Base-by-base conservation (phyloP, 2,888 invertebrate genomes). In the Lacanobia oleracea region DNA sequence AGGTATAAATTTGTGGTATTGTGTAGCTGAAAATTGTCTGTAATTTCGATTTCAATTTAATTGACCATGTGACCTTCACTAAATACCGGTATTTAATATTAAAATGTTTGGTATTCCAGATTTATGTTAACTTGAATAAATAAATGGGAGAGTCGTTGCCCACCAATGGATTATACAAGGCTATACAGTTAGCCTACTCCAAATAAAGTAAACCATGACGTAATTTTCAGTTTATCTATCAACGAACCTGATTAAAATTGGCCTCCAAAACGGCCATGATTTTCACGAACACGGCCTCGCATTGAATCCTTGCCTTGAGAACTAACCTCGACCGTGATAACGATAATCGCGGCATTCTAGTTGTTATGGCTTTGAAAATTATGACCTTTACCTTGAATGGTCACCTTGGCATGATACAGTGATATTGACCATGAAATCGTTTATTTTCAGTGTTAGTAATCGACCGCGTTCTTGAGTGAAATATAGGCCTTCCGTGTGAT, bases 301-400 rank as follows among this genome's bases (percentile, higher is more conserved):
- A 48, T 43, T n/a, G 64, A 56, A 77, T 77, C 60, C 51, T 12
- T n/a, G 40, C 77, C 64, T 77, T 43, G 82, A 51, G 56, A 16
- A 23, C 2, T 54, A 56, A 70, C 82, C 82, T 70, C 61, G 71
- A 21, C 77, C 51, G 14, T 81, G 77, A 81, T 69, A 77, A 40
- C 45, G 16, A n/a, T 81, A 57, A 77, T 64, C 81, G 54, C 54
- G 56, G 3, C 64, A 53, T 40, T 61, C 61, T 65, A 21, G 8
- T 16, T 0, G 50, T 51, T 59, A 56, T 82, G 79, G 77, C 78
- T 54, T 78, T 82, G 82, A 78, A 82, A 78, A 77, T 27, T 21
- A 54, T 51, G 12, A 59, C 62, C 62, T 77, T 53, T n/a, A 71
- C 82, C 78, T 78, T 77, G 65, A 2, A 21, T 16, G 3, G 7